A percentile compares a stretch with the other conserved stretches of the same genome.
phyloP scores from a whole-genome alignment of 92 coral and sea anemone species.

The Bergia sp. region DNA sequence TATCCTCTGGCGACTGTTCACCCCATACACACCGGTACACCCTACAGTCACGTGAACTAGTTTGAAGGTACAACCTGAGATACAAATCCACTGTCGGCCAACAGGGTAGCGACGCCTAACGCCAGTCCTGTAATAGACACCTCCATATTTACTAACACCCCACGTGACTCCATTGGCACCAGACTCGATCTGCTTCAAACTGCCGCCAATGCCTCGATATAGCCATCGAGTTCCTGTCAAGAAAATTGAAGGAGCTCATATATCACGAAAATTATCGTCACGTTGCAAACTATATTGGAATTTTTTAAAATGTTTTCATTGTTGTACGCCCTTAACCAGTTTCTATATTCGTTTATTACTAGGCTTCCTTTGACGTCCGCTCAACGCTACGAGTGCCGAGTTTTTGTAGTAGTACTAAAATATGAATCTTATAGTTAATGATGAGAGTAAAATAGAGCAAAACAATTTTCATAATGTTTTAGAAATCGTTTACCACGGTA shows the following conservation, averaged over 20 bases:
- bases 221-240: background rate
- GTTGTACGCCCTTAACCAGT: no score
- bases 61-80: background rate
- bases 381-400: no score
- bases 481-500: background rate
- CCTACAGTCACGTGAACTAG: background rate
- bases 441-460: background rate
- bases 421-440: no score
- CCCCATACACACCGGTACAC: background rate
- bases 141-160: background rate
- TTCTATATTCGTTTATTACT: no score
- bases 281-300: background rate
- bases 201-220: background rate
- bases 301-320: no score
- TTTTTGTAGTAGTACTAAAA: no score
- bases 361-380: no score
- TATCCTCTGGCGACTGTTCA: background rate
- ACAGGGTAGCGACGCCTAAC: background rate
- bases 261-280: background rate
- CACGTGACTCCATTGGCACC: background rate
- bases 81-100: background rate
- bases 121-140: background rate
- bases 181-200: background rate
- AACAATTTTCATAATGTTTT: no score
- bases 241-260: background rate